A percentile compares a stretch with the other conserved stretches of the same genome.
These are phyloP conservation scores for Lonchura striata DNA, from an alignment of 2,113 vertebrate genomes.

Conservation along the genomic window DNA sequence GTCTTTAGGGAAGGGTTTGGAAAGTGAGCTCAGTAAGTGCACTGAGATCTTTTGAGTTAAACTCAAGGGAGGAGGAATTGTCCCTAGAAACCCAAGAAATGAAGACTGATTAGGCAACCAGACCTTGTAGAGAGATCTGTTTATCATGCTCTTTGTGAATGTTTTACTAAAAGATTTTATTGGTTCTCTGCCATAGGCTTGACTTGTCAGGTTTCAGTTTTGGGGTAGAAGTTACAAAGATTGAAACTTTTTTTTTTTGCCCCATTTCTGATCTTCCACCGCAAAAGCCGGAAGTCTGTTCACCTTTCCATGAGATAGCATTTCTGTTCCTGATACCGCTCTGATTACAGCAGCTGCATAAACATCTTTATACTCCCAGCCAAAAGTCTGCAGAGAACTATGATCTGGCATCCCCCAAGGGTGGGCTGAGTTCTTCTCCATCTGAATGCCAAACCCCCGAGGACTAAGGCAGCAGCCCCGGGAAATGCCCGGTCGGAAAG, in stretches of 20 bases:
- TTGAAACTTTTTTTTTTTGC: background rate
- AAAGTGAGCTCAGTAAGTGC: background rate
- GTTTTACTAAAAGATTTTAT: background rate
- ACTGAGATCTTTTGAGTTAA: background rate
- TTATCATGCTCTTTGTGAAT: background rate
- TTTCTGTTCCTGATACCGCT: background rate
- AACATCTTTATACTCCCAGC: background rate
- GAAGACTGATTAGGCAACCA: background rate
- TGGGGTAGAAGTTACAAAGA: background rate
- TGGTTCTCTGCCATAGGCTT: background rate
- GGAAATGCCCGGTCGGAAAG: background rate
- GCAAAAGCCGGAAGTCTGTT: background rate
- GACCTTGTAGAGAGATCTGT: background rate
- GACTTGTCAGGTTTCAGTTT: background rate
- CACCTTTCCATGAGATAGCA: background rate
- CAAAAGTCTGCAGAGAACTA: background rate
- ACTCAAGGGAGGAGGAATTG: background rate
- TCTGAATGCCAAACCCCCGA: background rate
- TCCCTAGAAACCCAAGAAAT: background rate
- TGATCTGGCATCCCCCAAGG: background rate
- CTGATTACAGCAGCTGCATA: background rate
- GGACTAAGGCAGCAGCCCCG: background rate
- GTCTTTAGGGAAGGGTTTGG: background rate
- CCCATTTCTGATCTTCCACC: background rate
- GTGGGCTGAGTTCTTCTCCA: background rate